Evolutionary conservation across 2,113 vertebrate species (phyloP).

Genomic region (Rhizomys pruinosus): DNA sequence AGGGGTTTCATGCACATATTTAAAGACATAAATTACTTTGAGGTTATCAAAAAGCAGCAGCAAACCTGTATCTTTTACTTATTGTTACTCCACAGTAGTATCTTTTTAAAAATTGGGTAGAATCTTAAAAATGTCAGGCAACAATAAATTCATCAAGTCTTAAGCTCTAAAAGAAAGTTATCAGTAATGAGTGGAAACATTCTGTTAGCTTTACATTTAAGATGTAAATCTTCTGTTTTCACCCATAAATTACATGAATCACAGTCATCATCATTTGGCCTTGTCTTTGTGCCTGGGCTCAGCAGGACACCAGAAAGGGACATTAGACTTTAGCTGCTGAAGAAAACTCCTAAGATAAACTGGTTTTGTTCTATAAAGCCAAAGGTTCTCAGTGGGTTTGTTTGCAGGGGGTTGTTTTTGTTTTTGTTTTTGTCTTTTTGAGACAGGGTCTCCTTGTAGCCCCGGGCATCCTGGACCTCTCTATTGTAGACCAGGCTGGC

Average conservation of each 20-base stretch:
- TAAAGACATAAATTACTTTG: conserved; percentile 58
- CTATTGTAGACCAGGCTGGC: too few relatives aligned
- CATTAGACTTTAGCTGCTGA: background rate
- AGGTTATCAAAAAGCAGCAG: conserved; percentile 33
- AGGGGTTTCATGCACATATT: background rate
- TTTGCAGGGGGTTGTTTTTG: too few relatives aligned
- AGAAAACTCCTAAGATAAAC: conserved; percentile 11
- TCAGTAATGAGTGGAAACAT: background rate
- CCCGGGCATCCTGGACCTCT: too few relatives aligned
- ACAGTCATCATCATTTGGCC: background rate
- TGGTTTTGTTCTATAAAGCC: background rate
- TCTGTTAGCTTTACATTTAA: background rate
- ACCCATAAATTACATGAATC: background rate
- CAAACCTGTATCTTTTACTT: background rate
- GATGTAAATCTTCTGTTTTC: conserved; percentile 24
- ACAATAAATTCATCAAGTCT: conserved; percentile 58
- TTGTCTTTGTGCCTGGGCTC: background rate
- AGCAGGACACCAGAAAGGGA: background rate
- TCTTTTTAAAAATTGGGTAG: background rate
- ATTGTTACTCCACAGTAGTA: background rate
- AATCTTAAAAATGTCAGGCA: conserved; percentile 53
- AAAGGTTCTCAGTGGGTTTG: too few relatives aligned
- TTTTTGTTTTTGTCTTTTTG: too few relatives aligned
- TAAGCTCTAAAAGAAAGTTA: background rate
- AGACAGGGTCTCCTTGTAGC: too few relatives aligned